Conservation (phyloP, 1,140 invertebrate genomes). For the Sinella curviseta region DNA sequence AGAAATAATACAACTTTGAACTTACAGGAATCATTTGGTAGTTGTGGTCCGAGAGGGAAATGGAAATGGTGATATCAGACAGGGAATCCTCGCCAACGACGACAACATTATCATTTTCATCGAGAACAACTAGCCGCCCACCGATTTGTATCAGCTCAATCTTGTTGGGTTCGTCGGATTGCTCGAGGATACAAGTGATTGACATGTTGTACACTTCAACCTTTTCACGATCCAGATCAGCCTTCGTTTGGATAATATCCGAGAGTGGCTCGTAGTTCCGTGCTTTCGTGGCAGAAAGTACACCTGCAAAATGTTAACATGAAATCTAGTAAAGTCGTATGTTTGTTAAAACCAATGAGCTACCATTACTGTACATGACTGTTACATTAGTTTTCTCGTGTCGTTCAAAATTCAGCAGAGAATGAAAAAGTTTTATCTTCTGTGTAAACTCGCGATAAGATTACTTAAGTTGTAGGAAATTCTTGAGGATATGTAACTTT, state of each 20-base stretch:
- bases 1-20: neutral
- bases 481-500: no score
- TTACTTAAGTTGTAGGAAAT: no score
- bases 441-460: no score
- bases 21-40: conserved; percentile 23
- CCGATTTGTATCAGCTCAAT: neutral
- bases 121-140: conserved; percentile 11
- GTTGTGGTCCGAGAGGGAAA: conserved; percentile 27
- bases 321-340: no score
- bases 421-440: no score
- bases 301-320: neutral
- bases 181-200: conserved; percentile 53
- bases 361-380: no score
- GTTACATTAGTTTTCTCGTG: no score
- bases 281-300: neutral
- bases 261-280: neutral
- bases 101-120: conserved; percentile 38
- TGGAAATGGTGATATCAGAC: conserved; percentile 5
- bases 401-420: no score
- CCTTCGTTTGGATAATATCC: neutral
- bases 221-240: conserved; percentile 24
- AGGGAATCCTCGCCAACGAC: neutral
- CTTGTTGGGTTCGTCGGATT: neutral
- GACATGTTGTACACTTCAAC: conserved; percentile 41
- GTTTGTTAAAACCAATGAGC: no score